Percentiles rank a stretch among this genome's conserved stretches.
Conservation (phyloP, 1,140 invertebrate species). For the Bombus soroeensis region DNA sequence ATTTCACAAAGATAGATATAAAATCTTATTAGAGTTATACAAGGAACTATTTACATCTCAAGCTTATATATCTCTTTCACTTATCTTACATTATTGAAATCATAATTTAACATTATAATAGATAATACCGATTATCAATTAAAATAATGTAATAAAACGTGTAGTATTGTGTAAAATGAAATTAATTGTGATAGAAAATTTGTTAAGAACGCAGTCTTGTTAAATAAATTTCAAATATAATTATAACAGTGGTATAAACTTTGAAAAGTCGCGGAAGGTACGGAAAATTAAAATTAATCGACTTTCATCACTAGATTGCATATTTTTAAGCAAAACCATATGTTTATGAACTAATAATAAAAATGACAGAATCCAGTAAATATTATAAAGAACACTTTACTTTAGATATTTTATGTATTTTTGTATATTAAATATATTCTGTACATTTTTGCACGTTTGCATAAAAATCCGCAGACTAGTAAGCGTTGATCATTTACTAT, state of each 20-base stretch:
- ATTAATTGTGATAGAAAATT: not conserved
- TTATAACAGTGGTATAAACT: not conserved
- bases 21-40: not conserved
- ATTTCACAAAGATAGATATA: not conserved
- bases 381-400: too few relatives aligned
- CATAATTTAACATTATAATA: too few relatives aligned
- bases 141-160: not conserved
- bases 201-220: not conserved
- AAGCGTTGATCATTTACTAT: not conserved
- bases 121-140: too few relatives aligned
- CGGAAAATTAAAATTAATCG: too few relatives aligned
- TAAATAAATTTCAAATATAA: constrained; percentile 1
- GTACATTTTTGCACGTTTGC: not conserved
- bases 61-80: not conserved
- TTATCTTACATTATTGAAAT: too few relatives aligned
- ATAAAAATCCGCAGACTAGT: not conserved
- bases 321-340: not conserved
- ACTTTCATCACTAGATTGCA: too few relatives aligned
- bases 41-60: not conserved
- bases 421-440: too few relatives aligned
- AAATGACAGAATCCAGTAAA: too few relatives aligned
- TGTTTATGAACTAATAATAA: not conserved
- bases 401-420: too few relatives aligned
- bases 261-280: not conserved
- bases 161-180: not conserved